Evolutionary conservation across 2,888 invertebrate species (phyloP), one percentile per base, ranked within the genome.

Genomic region (Metalampra italica): DNA sequence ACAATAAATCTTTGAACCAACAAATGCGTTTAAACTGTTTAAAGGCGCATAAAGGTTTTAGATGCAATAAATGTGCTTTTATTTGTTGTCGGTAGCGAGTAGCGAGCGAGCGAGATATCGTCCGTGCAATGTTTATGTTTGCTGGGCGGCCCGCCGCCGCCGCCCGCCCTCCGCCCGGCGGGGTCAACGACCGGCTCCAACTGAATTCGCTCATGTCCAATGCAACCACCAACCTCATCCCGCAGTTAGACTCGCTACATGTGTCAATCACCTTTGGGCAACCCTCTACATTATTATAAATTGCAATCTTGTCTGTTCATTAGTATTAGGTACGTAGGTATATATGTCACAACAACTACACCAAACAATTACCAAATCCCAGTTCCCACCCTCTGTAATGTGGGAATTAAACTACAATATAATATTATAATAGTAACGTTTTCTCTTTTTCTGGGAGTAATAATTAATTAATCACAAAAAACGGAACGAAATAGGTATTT

Each of bases 101-200:
- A 43, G 37, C 32, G 29, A 43, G 36, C 36, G 36, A 36, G 34
- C 56, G 55, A 55, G 58, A 59, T 60, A 68, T 66, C 65, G 64
- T 66, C 56, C 58, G 62, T 66, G 59, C 65, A 55, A 70, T 82
- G 82, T 84, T 82, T 82, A 79, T 71, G 66, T 80, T 77, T 71
- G 66, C 68, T 60, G 62, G 67, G 45, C 74, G 59, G 55, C 60
- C 51, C 49, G 41, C 52, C 75, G 75, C 73, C 75, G 73, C 71
- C 65, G 61, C 49, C 52, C 58, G 42, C 38, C 46, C 47, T 54
- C 61, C 61, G 57, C 65, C 62, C 62, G 58, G 60, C 60, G 63
- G 60, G 82, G 76, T 84, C 79, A 67, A 69, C 60, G 80, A 69
- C 78, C 83, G 64, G 57, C 54, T 64, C 62, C 65, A 57, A 62